A percentile compares a stretch with the other conserved stretches of the same genome.
phyloP scores from a whole-genome alignment of 2,888 invertebrate species.

The Harpalus rubripes region DNA sequence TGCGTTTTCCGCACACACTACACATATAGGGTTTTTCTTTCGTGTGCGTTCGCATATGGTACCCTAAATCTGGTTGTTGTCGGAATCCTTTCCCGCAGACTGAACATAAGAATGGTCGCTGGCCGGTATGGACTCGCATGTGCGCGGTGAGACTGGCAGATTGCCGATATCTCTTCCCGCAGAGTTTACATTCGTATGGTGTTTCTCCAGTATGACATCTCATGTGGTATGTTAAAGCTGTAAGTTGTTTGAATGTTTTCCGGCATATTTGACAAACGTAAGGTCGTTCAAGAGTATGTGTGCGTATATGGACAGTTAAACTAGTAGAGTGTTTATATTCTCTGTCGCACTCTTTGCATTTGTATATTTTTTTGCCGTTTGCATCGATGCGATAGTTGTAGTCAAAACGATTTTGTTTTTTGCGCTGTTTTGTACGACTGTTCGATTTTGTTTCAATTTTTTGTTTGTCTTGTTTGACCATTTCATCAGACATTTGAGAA shows the following conservation, averaged over 20 bases:
- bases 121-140: constrained; percentile 74
- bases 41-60: constrained; percentile 75
- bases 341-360: constrained; percentile 69
- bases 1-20: constrained; percentile 74
- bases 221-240: constrained; percentile 73
- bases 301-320: constrained; percentile 74
- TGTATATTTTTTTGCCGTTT: constrained; percentile 69
- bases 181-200: constrained; percentile 73
- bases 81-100: constrained; percentile 73
- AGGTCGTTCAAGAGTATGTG: constrained; percentile 74
- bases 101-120: constrained; percentile 73
- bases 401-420: not conserved
- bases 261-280: constrained; percentile 74
- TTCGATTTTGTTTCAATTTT: not conserved
- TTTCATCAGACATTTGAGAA: not conserved
- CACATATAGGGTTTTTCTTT: constrained; percentile 75
- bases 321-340: constrained; percentile 71
- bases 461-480: constrained; percentile 30
- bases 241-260: constrained; percentile 74
- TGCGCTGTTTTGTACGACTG: constrained; percentile 15
- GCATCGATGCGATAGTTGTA: constrained; percentile 55
- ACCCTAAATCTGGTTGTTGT: constrained; percentile 73
- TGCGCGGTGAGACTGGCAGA: constrained; percentile 74
- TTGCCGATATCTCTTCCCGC: constrained; percentile 74
- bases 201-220: constrained; percentile 74